These are phyloP conservation scores for Parazoanthus atlanticus DNA, from an alignment of 92 coral and sea anemone species.

Conservation along the genomic window DNA sequence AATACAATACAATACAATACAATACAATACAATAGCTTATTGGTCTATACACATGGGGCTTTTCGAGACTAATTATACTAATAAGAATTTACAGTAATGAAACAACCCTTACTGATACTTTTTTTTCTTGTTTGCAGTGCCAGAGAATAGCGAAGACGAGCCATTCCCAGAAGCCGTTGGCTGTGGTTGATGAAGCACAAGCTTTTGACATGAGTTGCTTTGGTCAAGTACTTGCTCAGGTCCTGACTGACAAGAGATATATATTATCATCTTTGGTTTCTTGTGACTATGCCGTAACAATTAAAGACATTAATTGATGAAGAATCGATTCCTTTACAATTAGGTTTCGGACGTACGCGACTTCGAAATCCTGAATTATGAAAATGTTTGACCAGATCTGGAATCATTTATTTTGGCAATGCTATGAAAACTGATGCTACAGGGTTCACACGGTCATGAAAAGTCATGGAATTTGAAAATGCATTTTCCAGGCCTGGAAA, in stretches of 20 bases:
- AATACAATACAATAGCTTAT: neutral
- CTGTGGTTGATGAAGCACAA: slow-evolving; percentile 30
- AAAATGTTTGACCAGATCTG: no score
- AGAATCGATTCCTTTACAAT: no score
- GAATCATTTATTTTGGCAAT: no score
- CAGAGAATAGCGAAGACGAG: slow-evolving; percentile 12
- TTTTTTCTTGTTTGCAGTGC: slow-evolving; percentile 13
- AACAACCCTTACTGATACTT: neutral
- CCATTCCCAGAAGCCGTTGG: neutral
- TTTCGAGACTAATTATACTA: neutral
- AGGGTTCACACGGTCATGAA: no score
- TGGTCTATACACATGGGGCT: no score
- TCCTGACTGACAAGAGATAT: neutral
- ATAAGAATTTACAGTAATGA: neutral
- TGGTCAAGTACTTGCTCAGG: slow-evolving; percentile 39
- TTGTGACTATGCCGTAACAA: neutral
- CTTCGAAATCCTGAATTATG: no score
- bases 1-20: no score
- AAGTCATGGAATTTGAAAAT: no score
- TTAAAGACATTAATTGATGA: no score
- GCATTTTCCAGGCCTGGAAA: no score
- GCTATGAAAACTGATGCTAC: no score
- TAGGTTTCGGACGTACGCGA: no score
- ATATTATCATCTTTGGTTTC: neutral
- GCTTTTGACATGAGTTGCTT: slow-evolving; percentile 29